Conservation (phyloP, 1,140 invertebrate genomes). For the Hetaerina americana region DNA sequence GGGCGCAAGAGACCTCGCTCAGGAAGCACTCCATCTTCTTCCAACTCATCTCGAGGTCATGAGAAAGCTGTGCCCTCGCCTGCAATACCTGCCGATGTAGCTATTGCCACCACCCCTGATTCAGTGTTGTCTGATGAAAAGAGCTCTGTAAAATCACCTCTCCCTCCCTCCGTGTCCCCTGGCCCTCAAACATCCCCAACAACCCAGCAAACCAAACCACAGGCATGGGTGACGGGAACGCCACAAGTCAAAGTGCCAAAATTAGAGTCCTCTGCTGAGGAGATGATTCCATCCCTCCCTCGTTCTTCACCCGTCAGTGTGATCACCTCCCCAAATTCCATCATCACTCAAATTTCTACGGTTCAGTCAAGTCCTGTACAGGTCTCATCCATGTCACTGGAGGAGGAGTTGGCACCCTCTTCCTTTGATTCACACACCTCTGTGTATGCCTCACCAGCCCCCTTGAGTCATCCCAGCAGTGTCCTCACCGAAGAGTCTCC, state of each 20-base stretch:
- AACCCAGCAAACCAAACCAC: not conserved
- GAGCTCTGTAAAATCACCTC: not conserved
- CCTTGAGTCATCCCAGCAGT: not conserved
- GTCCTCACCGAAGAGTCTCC: not conserved
- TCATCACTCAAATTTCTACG: not conserved
- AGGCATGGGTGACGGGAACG: not conserved
- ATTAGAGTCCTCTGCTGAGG: not conserved
- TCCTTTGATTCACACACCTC: not conserved
- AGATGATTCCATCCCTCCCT: not conserved
- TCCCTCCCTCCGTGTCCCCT: not conserved
- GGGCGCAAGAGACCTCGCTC: conserved; percentile 28
- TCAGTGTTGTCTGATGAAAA: too few relatives aligned
- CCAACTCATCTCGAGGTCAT: too few relatives aligned
- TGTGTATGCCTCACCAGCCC: not conserved
- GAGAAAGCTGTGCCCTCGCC: not conserved
- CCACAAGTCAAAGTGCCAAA: not conserved
- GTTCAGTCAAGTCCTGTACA: not conserved
- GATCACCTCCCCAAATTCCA: not conserved
- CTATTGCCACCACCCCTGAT: not conserved
- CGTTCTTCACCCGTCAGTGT: conserved; percentile 1
- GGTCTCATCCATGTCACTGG: not conserved
- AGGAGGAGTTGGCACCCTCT: not conserved
- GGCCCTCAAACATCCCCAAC: not conserved
- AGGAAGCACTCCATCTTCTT: not conserved
- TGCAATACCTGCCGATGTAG: not conserved